Evolutionary conservation across 1,140 invertebrate genomes (phyloP).

Genomic region (Lysiphlebus fabarum): DNA sequence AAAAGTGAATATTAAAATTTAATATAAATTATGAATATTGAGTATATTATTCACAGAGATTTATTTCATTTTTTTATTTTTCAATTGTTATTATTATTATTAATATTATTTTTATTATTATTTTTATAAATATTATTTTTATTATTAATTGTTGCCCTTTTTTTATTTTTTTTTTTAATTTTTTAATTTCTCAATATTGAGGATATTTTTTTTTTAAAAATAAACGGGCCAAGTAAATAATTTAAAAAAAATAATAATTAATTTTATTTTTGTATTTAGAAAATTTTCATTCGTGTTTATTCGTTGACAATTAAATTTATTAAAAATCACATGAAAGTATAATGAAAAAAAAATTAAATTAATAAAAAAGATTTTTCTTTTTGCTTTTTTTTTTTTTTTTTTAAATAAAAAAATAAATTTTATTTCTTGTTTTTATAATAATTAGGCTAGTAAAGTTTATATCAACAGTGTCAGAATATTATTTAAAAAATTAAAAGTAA

Average conservation of each 20-base stretch:
- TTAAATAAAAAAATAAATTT: constrained; percentile 9
- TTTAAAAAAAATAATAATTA: neutral
- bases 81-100: constrained; percentile 34
- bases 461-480: constrained; percentile 22
- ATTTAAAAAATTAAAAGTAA: constrained; percentile 34
- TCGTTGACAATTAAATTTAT: constrained; percentile 16
- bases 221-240: constrained; percentile 17
- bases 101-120: constrained; percentile 24
- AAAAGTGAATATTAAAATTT: constrained; percentile 54
- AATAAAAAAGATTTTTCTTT: no score
- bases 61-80: constrained; percentile 47
- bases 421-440: constrained; percentile 3
- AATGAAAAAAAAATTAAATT: neutral
- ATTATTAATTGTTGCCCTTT: constrained; percentile 7
- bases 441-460: no score
- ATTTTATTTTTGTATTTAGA: neutral
- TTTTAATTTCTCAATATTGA: no score
- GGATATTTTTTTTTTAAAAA: no score
- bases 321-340: no score
- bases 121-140: constrained; percentile 19
- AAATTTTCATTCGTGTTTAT: constrained; percentile 15
- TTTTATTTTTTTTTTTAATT: no score
- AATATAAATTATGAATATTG: constrained; percentile 40
- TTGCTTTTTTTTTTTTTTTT: no score
- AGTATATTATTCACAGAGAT: constrained; percentile 51